Conservation (phyloP, 2,797 vertebrate genomes). For the Decapterus maruadsi region DNA sequence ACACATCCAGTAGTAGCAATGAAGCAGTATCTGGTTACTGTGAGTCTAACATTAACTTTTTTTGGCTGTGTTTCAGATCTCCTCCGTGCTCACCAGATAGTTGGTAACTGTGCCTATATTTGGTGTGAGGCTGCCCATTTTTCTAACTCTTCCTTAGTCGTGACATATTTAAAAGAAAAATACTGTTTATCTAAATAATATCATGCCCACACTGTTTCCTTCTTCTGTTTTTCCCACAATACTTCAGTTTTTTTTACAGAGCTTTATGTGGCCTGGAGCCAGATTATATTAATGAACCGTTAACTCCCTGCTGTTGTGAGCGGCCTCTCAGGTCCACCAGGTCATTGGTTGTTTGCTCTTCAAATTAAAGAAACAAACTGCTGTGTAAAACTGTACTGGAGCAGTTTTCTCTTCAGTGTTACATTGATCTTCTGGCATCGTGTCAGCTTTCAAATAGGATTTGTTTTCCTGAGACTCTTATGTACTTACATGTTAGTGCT, state of each 20-base stretch:
- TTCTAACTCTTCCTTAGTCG: background rate
- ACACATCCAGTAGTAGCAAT: background rate
- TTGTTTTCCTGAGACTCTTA: background rate
- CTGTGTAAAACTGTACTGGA: background rate
- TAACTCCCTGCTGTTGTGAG: constrained; percentile 12
- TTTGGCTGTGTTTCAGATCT: background rate
- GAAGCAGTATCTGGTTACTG: background rate
- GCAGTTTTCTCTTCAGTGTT: background rate
- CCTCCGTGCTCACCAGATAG: background rate
- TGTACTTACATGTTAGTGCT: background rate
- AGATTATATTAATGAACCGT: constrained; percentile 17
- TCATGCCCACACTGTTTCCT: background rate
- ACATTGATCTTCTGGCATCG: background rate
- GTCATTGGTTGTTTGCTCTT: constrained; percentile 1
- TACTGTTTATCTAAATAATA: background rate
- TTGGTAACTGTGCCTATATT: background rate
- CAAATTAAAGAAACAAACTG: constrained; percentile 10
- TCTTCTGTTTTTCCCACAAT: constrained; percentile 14
- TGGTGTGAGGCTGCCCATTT: background rate
- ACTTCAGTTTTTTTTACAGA: background rate
- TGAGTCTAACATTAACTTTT: background rate
- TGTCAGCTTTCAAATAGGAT: background rate
- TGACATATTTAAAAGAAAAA: background rate
- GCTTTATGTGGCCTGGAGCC: background rate
- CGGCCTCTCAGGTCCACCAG: constrained; percentile 13